phyloP scores from a whole-genome alignment of 2,797 vertebrate species.

The Schizopygopsis pylzovi region DNA sequence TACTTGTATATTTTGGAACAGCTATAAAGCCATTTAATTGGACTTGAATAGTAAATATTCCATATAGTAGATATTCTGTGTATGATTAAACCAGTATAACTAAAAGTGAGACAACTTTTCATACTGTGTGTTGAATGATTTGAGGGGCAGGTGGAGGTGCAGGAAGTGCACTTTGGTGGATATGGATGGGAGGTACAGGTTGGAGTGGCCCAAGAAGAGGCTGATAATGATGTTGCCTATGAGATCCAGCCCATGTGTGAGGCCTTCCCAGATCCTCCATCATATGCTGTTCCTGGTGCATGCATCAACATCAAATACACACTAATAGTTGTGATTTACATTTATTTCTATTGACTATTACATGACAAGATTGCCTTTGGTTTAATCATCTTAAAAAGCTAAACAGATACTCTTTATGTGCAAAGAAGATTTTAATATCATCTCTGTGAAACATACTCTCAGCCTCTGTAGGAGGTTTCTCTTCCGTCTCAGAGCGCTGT shows the following conservation, averaged over 20 bases:
- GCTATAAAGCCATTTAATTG: background rate
- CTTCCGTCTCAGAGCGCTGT: constrained; percentile 78
- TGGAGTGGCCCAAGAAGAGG: constrained; percentile 32
- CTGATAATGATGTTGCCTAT: constrained; percentile 56
- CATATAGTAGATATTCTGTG: background rate
- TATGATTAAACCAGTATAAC: background rate
- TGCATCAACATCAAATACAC: constrained; percentile 34
- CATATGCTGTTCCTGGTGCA: constrained; percentile 81
- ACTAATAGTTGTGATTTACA: background rate
- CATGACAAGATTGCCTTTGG: background rate
- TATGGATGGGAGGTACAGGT: constrained; percentile 5
- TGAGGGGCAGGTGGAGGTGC: constrained; percentile 66
- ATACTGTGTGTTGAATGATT: constrained; percentile 83
- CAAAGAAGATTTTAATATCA: background rate
- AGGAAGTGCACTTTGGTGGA: constrained; percentile 69
- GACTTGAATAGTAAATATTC: background rate
- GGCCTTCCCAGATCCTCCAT: constrained; percentile 76
- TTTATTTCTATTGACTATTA: background rate
- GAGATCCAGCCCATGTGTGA: constrained; percentile 67
- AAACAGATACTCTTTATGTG: background rate
- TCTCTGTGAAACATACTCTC: constrained; percentile 68
- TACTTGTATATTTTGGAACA: background rate
- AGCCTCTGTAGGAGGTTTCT: constrained; percentile 81
- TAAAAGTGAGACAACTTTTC: constrained; percentile 20
- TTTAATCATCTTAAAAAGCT: background rate